These are phyloP conservation scores for Coelopa pilipes DNA, from an alignment of 2,888 invertebrate species.

Conservation along the genomic window DNA sequence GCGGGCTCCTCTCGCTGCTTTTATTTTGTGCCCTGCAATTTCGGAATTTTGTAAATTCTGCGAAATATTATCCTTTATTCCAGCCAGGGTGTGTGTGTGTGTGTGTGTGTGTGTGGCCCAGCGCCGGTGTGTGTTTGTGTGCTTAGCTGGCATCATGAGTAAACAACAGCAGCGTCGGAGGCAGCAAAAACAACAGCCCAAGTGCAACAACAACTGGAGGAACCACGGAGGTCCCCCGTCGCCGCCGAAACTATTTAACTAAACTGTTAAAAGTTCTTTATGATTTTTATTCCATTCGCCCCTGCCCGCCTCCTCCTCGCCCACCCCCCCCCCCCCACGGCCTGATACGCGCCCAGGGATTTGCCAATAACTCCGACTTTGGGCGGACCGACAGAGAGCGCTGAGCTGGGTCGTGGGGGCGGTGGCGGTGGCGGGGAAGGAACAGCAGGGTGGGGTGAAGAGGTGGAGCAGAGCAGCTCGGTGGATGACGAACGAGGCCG, in stretches of 20 bases:
- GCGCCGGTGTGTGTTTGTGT: no score
- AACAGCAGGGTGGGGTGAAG: not conserved
- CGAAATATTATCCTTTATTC: slow-evolving; percentile 33
- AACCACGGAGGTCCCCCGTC: not conserved
- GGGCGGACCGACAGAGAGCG: not conserved
- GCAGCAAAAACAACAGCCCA: slow-evolving; percentile 8
- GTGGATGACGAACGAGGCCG: not conserved
- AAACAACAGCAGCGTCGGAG: slow-evolving; percentile 8
- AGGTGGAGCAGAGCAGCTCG: not conserved
- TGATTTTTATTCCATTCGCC: not conserved
- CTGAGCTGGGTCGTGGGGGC: no score
- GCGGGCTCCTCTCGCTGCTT: not conserved
- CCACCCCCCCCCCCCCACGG: not conserved
- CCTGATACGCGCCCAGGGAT: slow-evolving; percentile 13
- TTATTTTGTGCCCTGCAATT: slow-evolving; percentile 1
- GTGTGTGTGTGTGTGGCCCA: no score
- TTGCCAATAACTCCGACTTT: slow-evolving; percentile 24
- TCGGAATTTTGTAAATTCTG: slow-evolving; percentile 41
- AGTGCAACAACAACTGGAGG: not conserved
- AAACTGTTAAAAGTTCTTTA: slow-evolving; percentile 29
- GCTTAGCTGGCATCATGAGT: slow-evolving; percentile 16
- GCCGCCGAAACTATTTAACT: slow-evolving; percentile 20
- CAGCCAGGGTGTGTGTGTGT: not conserved
- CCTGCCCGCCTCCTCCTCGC: not conserved
- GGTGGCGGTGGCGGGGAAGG: not conserved